Evolutionary conservation across 2,888 invertebrate species (phyloP), one percentile per base, ranked within the genome.

Genomic region (Orgyia antiqua): DNA sequence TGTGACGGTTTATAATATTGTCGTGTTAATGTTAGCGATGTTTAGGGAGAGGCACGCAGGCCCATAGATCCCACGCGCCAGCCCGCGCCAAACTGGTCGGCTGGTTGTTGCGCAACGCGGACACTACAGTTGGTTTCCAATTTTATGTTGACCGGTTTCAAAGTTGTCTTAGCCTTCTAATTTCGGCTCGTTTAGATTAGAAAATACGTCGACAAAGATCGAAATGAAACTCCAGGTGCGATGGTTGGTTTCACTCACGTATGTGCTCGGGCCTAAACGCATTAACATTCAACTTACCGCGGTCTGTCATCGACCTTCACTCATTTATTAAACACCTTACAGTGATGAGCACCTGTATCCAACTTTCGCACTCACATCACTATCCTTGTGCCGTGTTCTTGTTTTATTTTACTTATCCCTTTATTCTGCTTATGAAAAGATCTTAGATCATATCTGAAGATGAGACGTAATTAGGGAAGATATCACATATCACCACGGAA

Each of bases 131-230:
- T 76, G 80, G 84, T 84, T 84, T 84, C 82, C 84, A 84, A 86
- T 83, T 84, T 86, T 84, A 84, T 83, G 84, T 86, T 84, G 83
- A 86, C 84, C 84, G 84, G 84, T 86, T 84, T 68, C 68, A 51
- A 74, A 80, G 71, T 77, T 73, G 83, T 79, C 77, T 76, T 68
- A 80, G 79, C 80, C 83, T 83, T 83, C 83, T 83, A 82, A 83
- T 83, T 83, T 84, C 77, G 83, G 82, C 69, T 77, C 82, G 79
- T 79, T 82, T 82, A 82, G 80, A 82, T 83, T 80, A 78, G 82
- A 83, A 82, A 82, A 80, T 75, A 77, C 68, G 61, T 65, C 62
- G 70, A 55, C 58, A 58, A 63, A 62, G 60, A 68, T 62, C 48
- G 44, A 51, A 53, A 57, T 50, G 54, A 55, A 56, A 55, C 57